These are phyloP conservation scores for Podarcis raffonei DNA, from an alignment of 2,113 vertebrate genomes.

Conservation along the genomic window DNA sequence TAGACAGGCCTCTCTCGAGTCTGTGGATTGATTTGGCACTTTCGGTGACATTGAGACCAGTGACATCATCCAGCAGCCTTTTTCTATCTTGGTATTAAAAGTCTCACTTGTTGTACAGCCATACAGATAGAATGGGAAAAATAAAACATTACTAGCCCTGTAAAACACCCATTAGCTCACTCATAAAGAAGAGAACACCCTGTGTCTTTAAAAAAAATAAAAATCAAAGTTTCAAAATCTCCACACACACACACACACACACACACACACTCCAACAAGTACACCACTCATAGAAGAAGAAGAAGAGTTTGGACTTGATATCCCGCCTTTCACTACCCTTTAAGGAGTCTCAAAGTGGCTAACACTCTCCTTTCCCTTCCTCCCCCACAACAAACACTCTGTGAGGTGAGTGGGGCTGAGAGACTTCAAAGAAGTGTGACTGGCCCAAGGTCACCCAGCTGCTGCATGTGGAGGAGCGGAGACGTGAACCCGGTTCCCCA, in stretches of 20 bases:
- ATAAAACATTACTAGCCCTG: rapidly evolving
- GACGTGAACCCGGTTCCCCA: too few relatives aligned
- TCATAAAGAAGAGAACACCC: background rate
- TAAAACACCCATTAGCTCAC: background rate
- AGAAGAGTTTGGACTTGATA: too few relatives aligned
- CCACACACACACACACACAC: too few relatives aligned
- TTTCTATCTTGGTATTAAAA: background rate
- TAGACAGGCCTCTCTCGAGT: constrained; percentile 62
- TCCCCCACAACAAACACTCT: too few relatives aligned
- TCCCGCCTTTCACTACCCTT: too few relatives aligned
- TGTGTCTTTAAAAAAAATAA: background rate
- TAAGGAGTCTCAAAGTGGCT: too few relatives aligned
- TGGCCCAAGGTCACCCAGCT: too few relatives aligned
- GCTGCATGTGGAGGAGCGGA: too few relatives aligned
- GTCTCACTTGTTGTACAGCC: background rate
- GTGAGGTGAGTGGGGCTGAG: too few relatives aligned
- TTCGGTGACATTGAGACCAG: constrained; percentile 50
- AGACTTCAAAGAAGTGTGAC: too few relatives aligned
- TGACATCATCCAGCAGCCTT: constrained; percentile 61
- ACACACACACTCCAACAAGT: background rate
- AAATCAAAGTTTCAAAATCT: background rate
- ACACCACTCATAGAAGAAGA: too few relatives aligned
- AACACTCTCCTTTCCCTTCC: too few relatives aligned
- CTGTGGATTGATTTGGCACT: constrained; percentile 53
- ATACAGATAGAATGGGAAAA: background rate